A percentile compares a stretch with the other conserved stretches of the same genome.
phyloP scores from a whole-genome alignment of 1,140 invertebrate species.

The Littorina saxatilis region DNA sequence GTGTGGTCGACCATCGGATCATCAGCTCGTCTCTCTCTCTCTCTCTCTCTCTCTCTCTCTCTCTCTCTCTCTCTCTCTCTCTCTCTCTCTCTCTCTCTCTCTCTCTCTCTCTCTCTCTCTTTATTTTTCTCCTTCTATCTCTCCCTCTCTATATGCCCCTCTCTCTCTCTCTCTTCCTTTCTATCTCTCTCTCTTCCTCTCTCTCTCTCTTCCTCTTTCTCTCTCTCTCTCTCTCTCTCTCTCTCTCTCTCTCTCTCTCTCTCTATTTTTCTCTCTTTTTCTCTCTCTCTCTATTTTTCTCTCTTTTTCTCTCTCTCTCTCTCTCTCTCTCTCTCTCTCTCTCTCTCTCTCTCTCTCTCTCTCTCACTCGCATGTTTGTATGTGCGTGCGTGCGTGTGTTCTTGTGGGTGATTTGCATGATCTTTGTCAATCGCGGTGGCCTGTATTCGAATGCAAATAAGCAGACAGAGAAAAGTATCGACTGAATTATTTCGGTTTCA shows the following conservation, averaged over 20 bases:
- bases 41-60: background rate
- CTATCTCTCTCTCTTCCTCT: too few relatives aligned
- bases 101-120: too few relatives aligned
- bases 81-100: background rate
- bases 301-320: constrained; percentile 6
- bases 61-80: constrained; percentile 2
- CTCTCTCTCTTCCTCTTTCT: background rate
- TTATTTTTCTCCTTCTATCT: too few relatives aligned
- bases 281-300: too few relatives aligned
- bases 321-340: too few relatives aligned
- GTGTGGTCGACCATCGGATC: too few relatives aligned
- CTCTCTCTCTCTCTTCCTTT: too few relatives aligned
- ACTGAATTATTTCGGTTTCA: background rate
- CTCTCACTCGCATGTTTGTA: background rate
- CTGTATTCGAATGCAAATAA: background rate
- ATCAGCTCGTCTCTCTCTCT: background rate
- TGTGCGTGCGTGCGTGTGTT: background rate
- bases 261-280: too few relatives aligned
- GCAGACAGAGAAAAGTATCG: background rate
- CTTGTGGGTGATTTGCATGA: background rate
- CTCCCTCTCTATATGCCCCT: too few relatives aligned
- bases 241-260: background rate
- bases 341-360: too few relatives aligned
- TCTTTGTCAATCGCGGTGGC: background rate
- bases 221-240: background rate